These are phyloP conservation scores for Corbicula japonica DNA, from an alignment of 2,888 invertebrate species.

Conservation along the genomic window DNA sequence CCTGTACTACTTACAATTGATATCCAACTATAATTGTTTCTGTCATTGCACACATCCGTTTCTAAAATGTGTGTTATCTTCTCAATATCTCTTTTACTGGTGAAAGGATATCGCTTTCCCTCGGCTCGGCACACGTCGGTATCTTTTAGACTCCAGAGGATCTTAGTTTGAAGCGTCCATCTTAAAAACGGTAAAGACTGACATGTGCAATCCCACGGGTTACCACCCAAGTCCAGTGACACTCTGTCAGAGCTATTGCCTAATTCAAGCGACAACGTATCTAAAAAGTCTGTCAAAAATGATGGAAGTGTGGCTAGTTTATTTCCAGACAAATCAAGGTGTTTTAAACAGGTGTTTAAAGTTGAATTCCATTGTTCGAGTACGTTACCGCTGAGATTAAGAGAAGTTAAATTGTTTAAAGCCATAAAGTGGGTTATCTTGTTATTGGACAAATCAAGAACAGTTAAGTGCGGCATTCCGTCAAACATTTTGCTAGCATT, in stretches of 20 bases:
- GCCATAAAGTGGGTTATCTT: slow-evolving; percentile 22
- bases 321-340: slow-evolving; percentile 23
- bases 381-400: slow-evolving; percentile 36
- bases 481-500: not conserved
- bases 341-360: slow-evolving; percentile 3
- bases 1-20: slow-evolving; percentile 2
- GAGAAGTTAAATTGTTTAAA: slow-evolving; percentile 18
- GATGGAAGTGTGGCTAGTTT: slow-evolving; percentile 26
- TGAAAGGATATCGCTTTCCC: not conserved
- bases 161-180: slow-evolving; percentile 43
- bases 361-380: slow-evolving; percentile 16
- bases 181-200: slow-evolving; percentile 44
- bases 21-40: slow-evolving; percentile 15
- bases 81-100: not conserved
- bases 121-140: slow-evolving; percentile 3
- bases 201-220: slow-evolving; percentile 54
- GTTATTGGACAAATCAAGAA: slow-evolving; percentile 41
- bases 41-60: slow-evolving; percentile 12
- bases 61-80: not conserved
- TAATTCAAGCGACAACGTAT: no score
- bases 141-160: not conserved
- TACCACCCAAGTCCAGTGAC: no score
- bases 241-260: no score
- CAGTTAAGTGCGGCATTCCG: slow-evolving; percentile 1
- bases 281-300: slow-evolving; percentile 13